A percentile compares a stretch with the other conserved stretches of the same genome.
Evolutionary conservation across 2,797 vertebrate species (phyloP).

Genomic region (Phrynocephalus vlangalii): DNA sequence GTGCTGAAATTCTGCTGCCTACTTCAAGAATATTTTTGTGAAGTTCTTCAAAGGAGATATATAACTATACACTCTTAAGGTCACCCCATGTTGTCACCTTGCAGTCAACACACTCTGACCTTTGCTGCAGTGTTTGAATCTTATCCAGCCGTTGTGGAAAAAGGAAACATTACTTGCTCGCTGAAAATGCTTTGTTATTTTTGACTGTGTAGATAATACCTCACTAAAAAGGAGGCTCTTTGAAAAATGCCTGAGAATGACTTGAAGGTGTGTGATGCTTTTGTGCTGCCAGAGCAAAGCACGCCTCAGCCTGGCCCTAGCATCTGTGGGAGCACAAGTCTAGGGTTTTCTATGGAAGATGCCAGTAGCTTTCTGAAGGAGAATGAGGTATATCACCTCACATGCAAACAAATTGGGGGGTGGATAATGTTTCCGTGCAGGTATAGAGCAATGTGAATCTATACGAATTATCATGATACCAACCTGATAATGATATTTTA

Average conservation of each 20-base stretch:
- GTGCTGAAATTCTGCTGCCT: neutral
- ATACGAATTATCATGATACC: neutral
- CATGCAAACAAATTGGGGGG: neutral
- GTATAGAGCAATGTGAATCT: no score
- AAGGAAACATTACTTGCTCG: neutral
- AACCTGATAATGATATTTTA: neutral
- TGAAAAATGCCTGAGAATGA: neutral
- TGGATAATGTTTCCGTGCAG: neutral
- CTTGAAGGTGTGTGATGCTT: neutral
- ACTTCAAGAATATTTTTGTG: neutral
- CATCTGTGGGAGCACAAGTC: neutral
- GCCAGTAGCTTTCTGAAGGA: neutral
- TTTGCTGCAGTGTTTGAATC: neutral
- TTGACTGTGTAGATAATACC: neutral
- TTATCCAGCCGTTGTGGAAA: neutral
- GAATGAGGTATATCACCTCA: neutral
- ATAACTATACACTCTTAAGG: neutral
- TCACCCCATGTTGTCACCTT: neutral
- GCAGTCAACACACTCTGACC: neutral
- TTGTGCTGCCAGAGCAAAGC: neutral
- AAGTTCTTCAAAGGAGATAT: neutral
- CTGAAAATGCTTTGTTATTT: neutral
- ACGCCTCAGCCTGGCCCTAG: neutral
- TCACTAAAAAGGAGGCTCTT: neutral
- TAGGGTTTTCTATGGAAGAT: neutral